phyloP scores from a whole-genome alignment of 2,113 vertebrate species.

The Manacus vitellinus region DNA sequence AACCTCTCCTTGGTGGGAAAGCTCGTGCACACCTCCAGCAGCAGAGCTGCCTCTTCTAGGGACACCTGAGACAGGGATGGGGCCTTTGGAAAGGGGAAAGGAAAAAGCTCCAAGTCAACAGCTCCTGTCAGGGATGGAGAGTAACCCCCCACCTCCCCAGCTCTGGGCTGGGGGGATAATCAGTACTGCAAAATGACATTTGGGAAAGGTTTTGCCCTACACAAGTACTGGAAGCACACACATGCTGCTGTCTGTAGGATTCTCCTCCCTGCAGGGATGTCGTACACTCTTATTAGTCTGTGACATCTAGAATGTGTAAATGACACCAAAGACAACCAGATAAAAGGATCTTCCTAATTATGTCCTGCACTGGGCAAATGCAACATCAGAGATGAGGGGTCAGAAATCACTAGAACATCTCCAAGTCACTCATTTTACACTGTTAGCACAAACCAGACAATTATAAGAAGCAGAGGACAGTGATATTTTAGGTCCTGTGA shows the following conservation, averaged over 20 bases:
- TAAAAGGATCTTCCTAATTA: not conserved
- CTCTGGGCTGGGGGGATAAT: not conserved
- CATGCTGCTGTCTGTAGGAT: not conserved
- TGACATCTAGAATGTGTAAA: not conserved
- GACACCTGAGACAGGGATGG: not conserved
- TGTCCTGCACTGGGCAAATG: not conserved
- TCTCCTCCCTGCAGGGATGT: not conserved
- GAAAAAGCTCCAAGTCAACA: not conserved
- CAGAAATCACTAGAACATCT: not conserved
- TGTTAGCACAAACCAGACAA: not conserved
- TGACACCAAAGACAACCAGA: not conserved
- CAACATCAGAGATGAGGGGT: not conserved
- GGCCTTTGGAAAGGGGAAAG: not conserved
- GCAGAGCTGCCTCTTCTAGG: not conserved
- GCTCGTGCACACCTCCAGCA: not conserved
- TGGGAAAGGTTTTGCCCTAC: not conserved
- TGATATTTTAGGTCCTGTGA: not conserved
- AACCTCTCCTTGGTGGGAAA: not conserved
- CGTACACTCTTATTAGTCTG: not conserved
- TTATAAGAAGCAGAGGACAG: not conserved
- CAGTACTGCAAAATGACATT: not conserved
- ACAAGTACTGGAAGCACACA: not conserved
- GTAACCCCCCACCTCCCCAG: fast-evolving
- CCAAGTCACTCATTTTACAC: not conserved
- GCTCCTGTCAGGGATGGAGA: not conserved